A percentile compares a stretch with the other conserved stretches of the same genome.
These are phyloP conservation scores for Euphydryas editha DNA, from an alignment of 2,888 invertebrate genomes.

Conservation along the genomic window DNA sequence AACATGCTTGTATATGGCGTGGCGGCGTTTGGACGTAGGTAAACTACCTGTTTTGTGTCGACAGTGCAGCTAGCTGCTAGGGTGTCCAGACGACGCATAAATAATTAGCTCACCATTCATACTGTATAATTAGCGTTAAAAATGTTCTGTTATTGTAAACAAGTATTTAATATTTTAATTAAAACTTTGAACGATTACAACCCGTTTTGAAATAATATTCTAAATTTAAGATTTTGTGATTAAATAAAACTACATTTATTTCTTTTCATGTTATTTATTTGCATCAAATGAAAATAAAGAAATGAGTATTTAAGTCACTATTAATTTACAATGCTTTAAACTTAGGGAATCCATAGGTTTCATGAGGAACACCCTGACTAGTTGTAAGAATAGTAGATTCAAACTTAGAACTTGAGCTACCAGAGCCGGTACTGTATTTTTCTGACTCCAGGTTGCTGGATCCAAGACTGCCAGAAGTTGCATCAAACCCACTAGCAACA, in stretches of 20 bases:
- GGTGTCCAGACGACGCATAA: too few relatives aligned
- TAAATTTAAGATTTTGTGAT: not conserved
- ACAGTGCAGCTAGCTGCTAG: too few relatives aligned
- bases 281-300: constrained; percentile 21
- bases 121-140: too few relatives aligned
- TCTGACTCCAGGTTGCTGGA: constrained; percentile 41
- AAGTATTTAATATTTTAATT: too few relatives aligned
- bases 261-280: constrained; percentile 21
- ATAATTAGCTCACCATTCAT: too few relatives aligned
- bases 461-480: constrained; percentile 19
- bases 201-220: not conserved
- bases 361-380: constrained; percentile 74
- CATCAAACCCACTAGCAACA: constrained; percentile 33
- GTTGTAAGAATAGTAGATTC: constrained; percentile 59
- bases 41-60: too few relatives aligned
- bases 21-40: too few relatives aligned
- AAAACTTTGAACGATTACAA: too few relatives aligned
- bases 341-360: constrained; percentile 71
- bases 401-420: constrained; percentile 46
- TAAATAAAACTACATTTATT: constrained; percentile 19
- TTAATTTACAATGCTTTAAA: constrained; percentile 55
- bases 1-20: too few relatives aligned
- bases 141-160: too few relatives aligned
- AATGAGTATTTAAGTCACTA: constrained; percentile 14
- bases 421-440: constrained; percentile 44